Conservation (phyloP, 1,140 invertebrate genomes). For the Homarus americanus region DNA sequence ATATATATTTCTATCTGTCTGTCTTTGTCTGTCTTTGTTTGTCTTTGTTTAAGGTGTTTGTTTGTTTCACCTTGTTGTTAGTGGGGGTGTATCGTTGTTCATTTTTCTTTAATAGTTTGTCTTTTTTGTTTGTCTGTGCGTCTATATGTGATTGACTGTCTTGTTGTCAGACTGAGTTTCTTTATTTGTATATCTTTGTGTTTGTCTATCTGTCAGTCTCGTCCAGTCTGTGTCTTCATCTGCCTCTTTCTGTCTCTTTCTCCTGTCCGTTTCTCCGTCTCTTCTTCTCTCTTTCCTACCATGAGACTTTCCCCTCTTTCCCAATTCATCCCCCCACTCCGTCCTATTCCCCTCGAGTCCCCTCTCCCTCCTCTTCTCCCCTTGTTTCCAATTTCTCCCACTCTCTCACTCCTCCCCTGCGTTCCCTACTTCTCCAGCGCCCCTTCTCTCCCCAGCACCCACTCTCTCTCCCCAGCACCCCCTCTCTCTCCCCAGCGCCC, state of each 20-base stretch:
- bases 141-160: not conserved
- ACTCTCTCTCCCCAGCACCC: too few relatives aligned
- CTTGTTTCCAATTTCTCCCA: conserved; percentile 1
- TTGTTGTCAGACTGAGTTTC: not conserved
- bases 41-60: too few relatives aligned
- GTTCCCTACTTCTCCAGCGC: not conserved
- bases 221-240: not conserved
- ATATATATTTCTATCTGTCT: too few relatives aligned
- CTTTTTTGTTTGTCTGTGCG: conserved; percentile 25
- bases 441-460: not conserved
- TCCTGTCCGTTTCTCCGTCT: conserved; percentile 19
- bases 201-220: not conserved
- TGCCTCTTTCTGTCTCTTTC: not conserved
- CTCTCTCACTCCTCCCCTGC: not conserved
- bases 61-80: too few relatives aligned
- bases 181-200: not conserved
- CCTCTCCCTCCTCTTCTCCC: conserved; percentile 20
- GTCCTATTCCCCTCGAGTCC: not conserved
- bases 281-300: conserved; percentile 1
- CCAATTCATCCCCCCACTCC: not conserved
- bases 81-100: too few relatives aligned
- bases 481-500: too few relatives aligned
- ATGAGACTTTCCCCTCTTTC: not conserved
- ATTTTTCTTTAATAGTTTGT: too few relatives aligned
- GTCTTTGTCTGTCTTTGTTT: too few relatives aligned